Conservation (phyloP, 2,888 invertebrate species). For the Lymantria dispar region DNA sequence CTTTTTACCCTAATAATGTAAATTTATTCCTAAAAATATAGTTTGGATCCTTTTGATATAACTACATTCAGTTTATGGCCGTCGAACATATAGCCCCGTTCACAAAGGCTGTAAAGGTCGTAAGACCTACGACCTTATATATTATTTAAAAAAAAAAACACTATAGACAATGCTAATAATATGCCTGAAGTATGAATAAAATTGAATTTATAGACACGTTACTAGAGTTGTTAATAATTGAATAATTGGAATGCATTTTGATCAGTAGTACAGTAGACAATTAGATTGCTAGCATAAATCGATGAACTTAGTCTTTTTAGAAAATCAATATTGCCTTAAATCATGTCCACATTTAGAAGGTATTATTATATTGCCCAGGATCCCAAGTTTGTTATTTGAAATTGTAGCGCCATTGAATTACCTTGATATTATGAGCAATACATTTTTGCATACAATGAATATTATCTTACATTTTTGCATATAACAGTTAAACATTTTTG, state of each 20-base stretch:
- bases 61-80: background rate
- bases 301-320: slow-evolving; percentile 6
- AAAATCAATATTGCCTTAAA: background rate
- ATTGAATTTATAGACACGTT: background rate
- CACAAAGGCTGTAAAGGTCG: background rate
- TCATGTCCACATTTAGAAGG: background rate
- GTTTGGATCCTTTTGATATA: background rate
- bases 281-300: slow-evolving; percentile 22
- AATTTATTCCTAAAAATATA: background rate
- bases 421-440: no score
- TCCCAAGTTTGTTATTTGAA: background rate
- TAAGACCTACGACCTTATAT: background rate
- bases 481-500: no score
- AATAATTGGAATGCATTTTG: slow-evolving; percentile 8
- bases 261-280: slow-evolving; percentile 2
- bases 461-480: no score
- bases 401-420: background rate
- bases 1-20: background rate
- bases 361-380: no score
- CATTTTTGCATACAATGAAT: no score
- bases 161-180: background rate
- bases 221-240: background rate
- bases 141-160: background rate
- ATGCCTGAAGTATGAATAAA: background rate
- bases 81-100: background rate